A percentile compares a stretch with the other conserved stretches of the same genome.
phyloP scores from a whole-genome alignment of 2,888 invertebrate genomes.

The Temnothorax unifasciatus region DNA sequence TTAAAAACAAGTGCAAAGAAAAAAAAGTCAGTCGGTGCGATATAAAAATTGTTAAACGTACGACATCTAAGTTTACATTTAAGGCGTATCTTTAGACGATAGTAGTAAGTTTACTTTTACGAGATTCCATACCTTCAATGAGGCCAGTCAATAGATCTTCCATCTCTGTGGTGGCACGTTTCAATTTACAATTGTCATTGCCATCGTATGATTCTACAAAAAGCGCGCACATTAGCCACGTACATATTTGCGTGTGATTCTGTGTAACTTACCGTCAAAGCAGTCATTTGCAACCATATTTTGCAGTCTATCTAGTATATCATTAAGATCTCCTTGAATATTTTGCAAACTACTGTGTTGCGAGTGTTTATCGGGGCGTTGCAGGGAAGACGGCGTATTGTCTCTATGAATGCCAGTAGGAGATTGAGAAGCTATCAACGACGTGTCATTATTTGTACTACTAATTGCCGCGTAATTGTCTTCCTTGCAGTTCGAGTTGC shows the following conservation, averaged over 20 bases:
- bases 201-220: constrained; percentile 82
- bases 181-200: constrained; percentile 89
- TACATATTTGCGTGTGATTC: constrained; percentile 19
- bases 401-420: constrained; percentile 79
- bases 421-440: constrained; percentile 74
- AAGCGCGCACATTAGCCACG: constrained; percentile 54
- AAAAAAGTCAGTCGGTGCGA: constrained; percentile 6
- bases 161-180: constrained; percentile 91
- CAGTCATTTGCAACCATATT: constrained; percentile 91
- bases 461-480: constrained; percentile 70
- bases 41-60: constrained; percentile 22
- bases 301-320: constrained; percentile 90
- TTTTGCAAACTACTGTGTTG: constrained; percentile 85
- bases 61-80: not conserved
- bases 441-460: constrained; percentile 72
- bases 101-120: constrained; percentile 83
- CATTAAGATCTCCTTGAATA: constrained; percentile 90
- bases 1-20: not conserved
- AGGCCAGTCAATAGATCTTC: constrained; percentile 90
- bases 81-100: constrained; percentile 75
- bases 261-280: constrained; percentile 87
- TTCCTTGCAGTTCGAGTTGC: constrained; percentile 68
- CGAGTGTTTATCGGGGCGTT: constrained; percentile 83
- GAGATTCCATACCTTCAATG: constrained; percentile 89
- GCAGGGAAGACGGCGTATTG: constrained; percentile 83